Conservation (phyloP, 2,888 invertebrate species). For the Chrysodeixis includens region DNA sequence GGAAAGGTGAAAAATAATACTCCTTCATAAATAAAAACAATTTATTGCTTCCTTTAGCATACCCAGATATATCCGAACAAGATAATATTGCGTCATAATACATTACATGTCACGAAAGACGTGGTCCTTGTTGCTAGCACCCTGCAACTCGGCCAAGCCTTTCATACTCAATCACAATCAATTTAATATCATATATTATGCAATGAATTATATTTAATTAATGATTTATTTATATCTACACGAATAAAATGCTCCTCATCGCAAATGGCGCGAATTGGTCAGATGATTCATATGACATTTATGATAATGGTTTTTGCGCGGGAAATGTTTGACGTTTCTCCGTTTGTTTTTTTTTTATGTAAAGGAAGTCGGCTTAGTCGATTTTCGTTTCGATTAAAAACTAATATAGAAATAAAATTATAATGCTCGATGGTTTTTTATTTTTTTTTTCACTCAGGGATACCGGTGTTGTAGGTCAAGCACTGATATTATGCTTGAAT, state of each 20-base stretch:
- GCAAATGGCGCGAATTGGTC: constrained; percentile 80
- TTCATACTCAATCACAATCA: constrained; percentile 57
- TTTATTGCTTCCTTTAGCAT: constrained; percentile 83
- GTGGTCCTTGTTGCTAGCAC: constrained; percentile 70
- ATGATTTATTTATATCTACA: constrained; percentile 31
- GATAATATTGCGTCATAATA: constrained; percentile 51
- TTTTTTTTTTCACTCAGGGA: constrained; percentile 72
- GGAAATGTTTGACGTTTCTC: constrained; percentile 32
- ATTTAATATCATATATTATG: constrained; percentile 11
- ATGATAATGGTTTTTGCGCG: constrained; percentile 10
- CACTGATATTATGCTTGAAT: constrained; percentile 47
- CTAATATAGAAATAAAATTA: constrained; percentile 68
- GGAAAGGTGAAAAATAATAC: constrained; percentile 39
- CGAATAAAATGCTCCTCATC: constrained; percentile 74
- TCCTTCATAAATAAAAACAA: constrained; percentile 72
- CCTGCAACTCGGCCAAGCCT: constrained; percentile 71
- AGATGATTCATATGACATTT: constrained; percentile 64
- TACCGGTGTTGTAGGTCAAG: constrained; percentile 53
- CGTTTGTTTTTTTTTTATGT: constrained; percentile 32
- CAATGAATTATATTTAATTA: constrained; percentile 16
- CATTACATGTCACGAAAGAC: constrained; percentile 63
- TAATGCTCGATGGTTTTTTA: constrained; percentile 79
- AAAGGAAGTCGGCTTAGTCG: constrained; percentile 84
- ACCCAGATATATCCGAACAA: constrained; percentile 54
- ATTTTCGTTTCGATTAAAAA: constrained; percentile 81